Evolutionary conservation across 2,888 invertebrate species (phyloP).

Genomic region (Branchellion lobata): DNA sequence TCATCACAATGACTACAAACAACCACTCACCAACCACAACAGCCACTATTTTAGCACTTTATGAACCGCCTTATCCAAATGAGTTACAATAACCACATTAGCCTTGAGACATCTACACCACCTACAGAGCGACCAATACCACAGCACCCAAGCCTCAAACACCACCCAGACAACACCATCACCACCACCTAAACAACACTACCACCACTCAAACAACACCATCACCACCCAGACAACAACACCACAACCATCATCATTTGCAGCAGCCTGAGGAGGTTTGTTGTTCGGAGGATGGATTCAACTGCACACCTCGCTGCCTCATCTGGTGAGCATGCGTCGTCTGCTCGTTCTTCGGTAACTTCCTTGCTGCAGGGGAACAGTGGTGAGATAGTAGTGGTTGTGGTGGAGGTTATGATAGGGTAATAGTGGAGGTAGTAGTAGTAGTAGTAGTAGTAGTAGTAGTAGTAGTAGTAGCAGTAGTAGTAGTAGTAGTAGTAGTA

Average conservation of each 20-base stretch:
- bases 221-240: no score
- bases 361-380: background rate
- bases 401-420: slow-evolving; percentile 27
- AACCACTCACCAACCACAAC: no score
- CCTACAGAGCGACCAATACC: no score
- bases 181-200: no score
- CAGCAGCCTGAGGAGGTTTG: slow-evolving; percentile 6
- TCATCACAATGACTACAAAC: no score
- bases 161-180: no score
- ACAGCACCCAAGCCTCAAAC: no score
- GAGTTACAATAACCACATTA: no score
- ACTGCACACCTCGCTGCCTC: slow-evolving; percentile 24
- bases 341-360: slow-evolving; percentile 7
- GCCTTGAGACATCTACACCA: no score
- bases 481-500: slow-evolving; percentile 33
- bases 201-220: no score
- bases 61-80: no score
- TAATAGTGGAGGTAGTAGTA: slow-evolving; percentile 44
- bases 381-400: background rate
- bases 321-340: background rate
- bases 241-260: background rate
- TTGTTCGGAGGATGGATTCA: slow-evolving; percentile 1
- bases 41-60: no score
- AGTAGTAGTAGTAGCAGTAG: background rate
- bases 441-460: slow-evolving; percentile 19